Evolutionary conservation across 2,888 invertebrate genomes (phyloP).

Genomic region (Chirona hameri): DNA sequence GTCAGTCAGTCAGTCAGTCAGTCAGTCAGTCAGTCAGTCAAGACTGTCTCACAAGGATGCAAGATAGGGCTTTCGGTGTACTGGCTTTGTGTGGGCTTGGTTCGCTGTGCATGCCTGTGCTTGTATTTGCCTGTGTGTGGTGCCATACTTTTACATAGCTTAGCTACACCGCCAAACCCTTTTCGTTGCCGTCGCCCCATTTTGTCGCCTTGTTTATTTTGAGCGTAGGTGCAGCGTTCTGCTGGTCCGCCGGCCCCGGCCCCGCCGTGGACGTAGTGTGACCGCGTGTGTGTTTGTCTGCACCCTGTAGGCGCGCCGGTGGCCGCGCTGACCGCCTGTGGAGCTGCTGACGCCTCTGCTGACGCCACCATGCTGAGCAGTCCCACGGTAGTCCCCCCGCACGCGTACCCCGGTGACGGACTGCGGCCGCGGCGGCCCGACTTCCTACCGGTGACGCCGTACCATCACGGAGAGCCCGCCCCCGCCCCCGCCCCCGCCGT

Average conservation of each 20-base stretch:
- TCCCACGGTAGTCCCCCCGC: neutral
- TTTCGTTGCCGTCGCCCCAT: too few relatives aligned
- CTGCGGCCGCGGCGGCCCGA: neutral
- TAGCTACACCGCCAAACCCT: too few relatives aligned
- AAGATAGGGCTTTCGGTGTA: too few relatives aligned
- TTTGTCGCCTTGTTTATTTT: too few relatives aligned
- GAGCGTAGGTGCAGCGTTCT: too few relatives aligned
- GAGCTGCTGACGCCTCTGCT: neutral
- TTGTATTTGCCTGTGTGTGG: too few relatives aligned
- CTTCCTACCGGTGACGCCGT: neutral
- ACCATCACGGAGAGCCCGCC: neutral
- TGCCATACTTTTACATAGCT: too few relatives aligned
- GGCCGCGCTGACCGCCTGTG: neutral
- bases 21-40: neutral
- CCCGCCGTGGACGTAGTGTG: neutral
- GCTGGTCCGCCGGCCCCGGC: too few relatives aligned
- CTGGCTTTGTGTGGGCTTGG: too few relatives aligned
- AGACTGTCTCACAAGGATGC: too few relatives aligned
- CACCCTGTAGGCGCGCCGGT: neutral
- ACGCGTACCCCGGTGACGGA: neutral
- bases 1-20: too few relatives aligned
- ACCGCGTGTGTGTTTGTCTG: neutral
- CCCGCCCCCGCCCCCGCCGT: neutral
- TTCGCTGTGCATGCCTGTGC: too few relatives aligned
- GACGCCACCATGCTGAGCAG: neutral